Percentiles rank a stretch among this genome's conserved stretches.
Evolutionary conservation across 2,113 vertebrate genomes (phyloP).

Genomic region (Marcusenius ussheri): DNA sequence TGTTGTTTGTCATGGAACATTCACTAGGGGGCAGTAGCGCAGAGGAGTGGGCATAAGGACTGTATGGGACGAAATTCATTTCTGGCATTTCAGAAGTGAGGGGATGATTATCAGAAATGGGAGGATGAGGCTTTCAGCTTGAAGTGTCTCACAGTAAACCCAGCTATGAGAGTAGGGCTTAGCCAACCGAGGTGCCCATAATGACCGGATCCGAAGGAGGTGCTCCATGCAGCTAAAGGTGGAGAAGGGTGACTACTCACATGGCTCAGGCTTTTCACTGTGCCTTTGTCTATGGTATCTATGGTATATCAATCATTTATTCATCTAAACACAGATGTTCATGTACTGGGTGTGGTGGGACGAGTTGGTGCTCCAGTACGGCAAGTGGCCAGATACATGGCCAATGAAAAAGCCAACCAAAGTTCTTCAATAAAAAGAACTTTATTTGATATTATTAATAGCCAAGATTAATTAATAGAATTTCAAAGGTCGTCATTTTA

Average conservation of each 20-base stretch:
- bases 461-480: background rate
- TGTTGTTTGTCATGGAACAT: background rate
- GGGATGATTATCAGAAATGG: background rate
- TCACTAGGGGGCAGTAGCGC: background rate
- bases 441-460: background rate
- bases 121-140: background rate
- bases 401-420: too few species aligned
- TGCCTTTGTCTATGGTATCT: background rate
- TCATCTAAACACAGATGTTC: background rate
- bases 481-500: background rate
- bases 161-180: background rate
- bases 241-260: background rate
- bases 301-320: background rate
- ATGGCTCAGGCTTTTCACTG: background rate
- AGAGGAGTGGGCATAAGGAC: background rate
- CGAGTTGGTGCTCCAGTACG: background rate
- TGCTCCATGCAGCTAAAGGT: background rate
- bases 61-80: background rate
- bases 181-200: background rate
- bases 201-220: background rate
- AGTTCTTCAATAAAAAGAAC: too few species aligned
- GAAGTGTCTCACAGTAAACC: background rate
- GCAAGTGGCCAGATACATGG: too few species aligned
- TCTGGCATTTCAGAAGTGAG: background rate
- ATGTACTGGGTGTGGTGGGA: background rate